Conservation (phyloP, 2,797 vertebrate genomes). For the Dermochelys coriacea region DNA sequence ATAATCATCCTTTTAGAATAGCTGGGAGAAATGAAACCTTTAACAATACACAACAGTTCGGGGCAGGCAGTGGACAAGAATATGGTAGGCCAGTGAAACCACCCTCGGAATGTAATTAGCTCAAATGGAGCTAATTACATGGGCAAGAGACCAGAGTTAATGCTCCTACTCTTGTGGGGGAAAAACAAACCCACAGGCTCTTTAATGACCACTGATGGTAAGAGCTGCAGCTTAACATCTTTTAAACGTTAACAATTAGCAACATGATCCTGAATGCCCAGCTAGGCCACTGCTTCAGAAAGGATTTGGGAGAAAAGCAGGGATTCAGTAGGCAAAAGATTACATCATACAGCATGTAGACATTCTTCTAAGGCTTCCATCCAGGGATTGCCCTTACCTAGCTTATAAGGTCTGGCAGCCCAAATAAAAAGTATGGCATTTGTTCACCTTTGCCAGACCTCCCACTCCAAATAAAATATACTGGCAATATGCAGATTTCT, state of each 20-base stretch:
- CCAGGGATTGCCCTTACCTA: background rate
- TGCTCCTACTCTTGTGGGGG: background rate
- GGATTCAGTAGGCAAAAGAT: constrained; percentile 45
- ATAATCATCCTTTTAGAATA: accelerated
- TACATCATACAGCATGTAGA: background rate
- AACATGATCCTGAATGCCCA: background rate
- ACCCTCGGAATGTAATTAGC: background rate
- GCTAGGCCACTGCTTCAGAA: background rate
- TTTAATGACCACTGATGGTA: background rate
- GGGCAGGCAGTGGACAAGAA: constrained; percentile 10
- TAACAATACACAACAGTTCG: background rate
- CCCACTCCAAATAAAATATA: background rate
- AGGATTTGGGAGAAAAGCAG: background rate
- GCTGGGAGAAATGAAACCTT: background rate
- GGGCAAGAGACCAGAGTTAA: background rate
- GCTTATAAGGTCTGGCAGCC: constrained; percentile 16
- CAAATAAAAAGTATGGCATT: background rate
- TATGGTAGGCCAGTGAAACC: constrained; percentile 9
- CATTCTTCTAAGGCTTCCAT: constrained; percentile 13
- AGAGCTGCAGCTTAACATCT: background rate
- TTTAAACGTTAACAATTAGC: background rate
- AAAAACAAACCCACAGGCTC: background rate
- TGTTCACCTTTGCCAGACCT: constrained; percentile 17
- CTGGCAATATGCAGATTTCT: background rate
- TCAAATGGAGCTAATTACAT: background rate